Base-by-base conservation (phyloP, 2,888 invertebrate species). In the Ormyrus nitidulus region DNA sequence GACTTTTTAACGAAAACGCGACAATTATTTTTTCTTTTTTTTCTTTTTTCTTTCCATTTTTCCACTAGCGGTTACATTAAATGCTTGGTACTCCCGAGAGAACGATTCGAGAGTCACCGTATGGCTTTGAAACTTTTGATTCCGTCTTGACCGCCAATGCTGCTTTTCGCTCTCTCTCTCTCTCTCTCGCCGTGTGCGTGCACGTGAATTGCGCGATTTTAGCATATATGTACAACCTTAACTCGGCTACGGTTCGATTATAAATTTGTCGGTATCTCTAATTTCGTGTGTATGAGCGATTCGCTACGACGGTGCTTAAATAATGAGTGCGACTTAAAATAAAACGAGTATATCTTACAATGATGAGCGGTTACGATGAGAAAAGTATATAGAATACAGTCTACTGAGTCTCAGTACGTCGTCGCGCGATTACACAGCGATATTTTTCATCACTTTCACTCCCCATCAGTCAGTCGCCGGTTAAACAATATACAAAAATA, bases 321-420 rank as follows among this genome's bases (percentile, higher is more conserved):
- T 82, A 84, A 83, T 81, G 58, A 83, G 83, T 83, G 84, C 80
- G 65, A 59, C 79, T 74, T 70, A 70, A 64, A 19, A 70, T 70
- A 71, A 19, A 70, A 75, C 49, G 65, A 70, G 75, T 75, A 66
- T 75, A 79, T 75, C 54, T 75, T 79, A 79, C 70, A 79, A 69
- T 19, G 56, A 79, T 75, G 69, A 78, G 51, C 72, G 54, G 59
- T 79, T 79, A 74, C 61, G 68, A 73, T 69, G 69, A 79, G 79
- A 81, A 77, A 78, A 72, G 66, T 44, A 64, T 48, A 48, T 2
- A 19, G 10, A 34, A 19, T 71, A 72, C 59, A 68, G 56, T 69
- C 62, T 73, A 68, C 58, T 69, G 68, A 68, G 64, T 79, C 70
- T 77, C 79, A 58, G 74, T 76, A 80, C 74, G 82, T 82, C 81